Evolutionary conservation across 30 jellyfish, hydroid and myxozoan species (phyloP), one percentile per base, ranked within the genome.

Genomic region (Rhopilema esculentum): DNA sequence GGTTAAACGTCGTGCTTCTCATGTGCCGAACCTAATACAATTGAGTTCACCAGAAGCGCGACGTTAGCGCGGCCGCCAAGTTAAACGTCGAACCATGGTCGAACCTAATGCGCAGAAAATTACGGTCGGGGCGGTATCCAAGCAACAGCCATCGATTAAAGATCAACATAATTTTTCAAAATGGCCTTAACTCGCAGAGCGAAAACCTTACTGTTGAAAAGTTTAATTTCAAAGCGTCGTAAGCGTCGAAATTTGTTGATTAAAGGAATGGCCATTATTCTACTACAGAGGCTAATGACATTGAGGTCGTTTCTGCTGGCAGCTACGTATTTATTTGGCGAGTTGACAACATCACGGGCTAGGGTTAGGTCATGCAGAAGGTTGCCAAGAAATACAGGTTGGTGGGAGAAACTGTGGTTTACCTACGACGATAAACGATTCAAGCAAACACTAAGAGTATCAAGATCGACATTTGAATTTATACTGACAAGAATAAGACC

Each of bases 21-120:
- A 68, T 80, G 90, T 67, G 90, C 90, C 76, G 90, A 33, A 80
- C 72, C 90, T 62, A 80, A 80, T 40, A 63, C 28, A 63, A 22
- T 80, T 80, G 27, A 1, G 81, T 16, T 23, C 90, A 80, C 40
- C 90, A 31, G 72, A 15, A 30, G 82, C 66, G 69, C 90, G 72
- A 63, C 82, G 20, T 31, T 62, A 50, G 82, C 66, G 72, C 81
- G 72, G 49, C 57, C 81, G 48, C 26, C 82, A 63, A 78, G 78
- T 53, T 78, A 61, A 16, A 78, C 79, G 88, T 78, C 88, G 66
- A 52, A 27, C 88, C 29, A 27, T 16, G 33, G 23, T 19, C 78
- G 4, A 25, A 67, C 33, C 8, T 67, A 22, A 20, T 16, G 29
- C 48, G 49, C 78, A 19, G 49, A 67, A 40, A 40, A 40, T 40